phyloP scores from a whole-genome alignment of 2,113 vertebrate species.

The Irena cyanogastra region DNA sequence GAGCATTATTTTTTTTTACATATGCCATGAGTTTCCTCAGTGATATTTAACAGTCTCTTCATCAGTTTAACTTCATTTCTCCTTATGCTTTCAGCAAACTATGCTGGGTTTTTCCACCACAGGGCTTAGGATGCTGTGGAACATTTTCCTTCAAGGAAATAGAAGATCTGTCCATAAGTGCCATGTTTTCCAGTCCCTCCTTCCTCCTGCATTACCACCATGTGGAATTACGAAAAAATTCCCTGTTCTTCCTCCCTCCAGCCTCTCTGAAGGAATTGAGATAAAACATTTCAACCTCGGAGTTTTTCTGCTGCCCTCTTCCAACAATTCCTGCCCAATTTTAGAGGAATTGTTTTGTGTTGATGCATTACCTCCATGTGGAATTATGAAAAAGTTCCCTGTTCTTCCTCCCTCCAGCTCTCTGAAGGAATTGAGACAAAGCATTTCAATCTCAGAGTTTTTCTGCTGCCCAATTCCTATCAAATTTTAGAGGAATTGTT shows the following conservation, averaged over 20 bases:
- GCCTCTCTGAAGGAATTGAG: background rate
- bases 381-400: background rate
- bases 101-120: background rate
- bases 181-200: background rate
- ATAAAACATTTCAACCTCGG: background rate
- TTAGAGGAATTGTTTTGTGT: background rate
- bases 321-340: background rate
- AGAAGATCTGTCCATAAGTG: background rate
- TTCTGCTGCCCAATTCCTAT: background rate
- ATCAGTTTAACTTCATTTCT: conserved; percentile 21
- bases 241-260: background rate
- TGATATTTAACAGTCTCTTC: background rate
- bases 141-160: background rate
- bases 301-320: background rate
- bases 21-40: background rate
- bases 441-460: background rate
- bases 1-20: background rate
- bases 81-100: background rate
- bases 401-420: background rate
- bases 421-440: background rate
- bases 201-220: background rate
- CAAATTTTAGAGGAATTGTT: background rate
- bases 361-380: background rate
- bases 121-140: background rate
- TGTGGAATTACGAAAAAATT: background rate